Evolutionary conservation across 2,113 vertebrate genomes (phyloP).

Genomic region (Nothobranchius kuhntae): DNA sequence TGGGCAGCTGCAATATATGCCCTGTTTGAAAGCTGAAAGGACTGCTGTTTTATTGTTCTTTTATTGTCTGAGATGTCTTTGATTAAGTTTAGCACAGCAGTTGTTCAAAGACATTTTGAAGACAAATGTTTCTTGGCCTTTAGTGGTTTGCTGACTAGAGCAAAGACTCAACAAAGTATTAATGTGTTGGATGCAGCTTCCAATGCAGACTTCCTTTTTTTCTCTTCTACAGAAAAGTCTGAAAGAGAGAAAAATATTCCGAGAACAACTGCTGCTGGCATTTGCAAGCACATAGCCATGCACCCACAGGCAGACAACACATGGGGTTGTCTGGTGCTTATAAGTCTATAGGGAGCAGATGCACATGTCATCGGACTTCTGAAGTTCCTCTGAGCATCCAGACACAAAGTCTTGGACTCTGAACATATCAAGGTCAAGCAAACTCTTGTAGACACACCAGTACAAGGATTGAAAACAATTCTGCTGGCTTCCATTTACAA

Average conservation of each 20-base stretch:
- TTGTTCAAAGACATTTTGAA: constrained; percentile 53
- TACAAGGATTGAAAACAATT: not conserved
- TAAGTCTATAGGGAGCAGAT: constrained; percentile 42
- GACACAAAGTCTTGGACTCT: constrained; percentile 15
- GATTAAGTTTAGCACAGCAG: constrained; percentile 53
- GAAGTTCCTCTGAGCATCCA: constrained; percentile 18
- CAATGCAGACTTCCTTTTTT: constrained; percentile 33
- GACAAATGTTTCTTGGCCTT: constrained; percentile 55
- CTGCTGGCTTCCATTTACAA: not conserved
- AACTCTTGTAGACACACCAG: no score
- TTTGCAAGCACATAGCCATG: constrained; percentile 33
- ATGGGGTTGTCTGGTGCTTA: constrained; percentile 19
- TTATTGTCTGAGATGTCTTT: constrained; percentile 61
- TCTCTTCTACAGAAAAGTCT: constrained; percentile 30
- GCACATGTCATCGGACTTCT: constrained; percentile 26
- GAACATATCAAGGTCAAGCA: constrained; percentile 38
- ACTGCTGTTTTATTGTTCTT: constrained; percentile 58
- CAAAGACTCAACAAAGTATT: constrained; percentile 26
- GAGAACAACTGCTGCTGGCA: constrained; percentile 52
- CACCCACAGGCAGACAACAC: constrained; percentile 23
- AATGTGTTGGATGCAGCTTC: constrained; percentile 41
- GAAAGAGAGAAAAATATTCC: constrained; percentile 18
- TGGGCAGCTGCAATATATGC: constrained; percentile 41
- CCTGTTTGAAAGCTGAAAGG: constrained; percentile 39
- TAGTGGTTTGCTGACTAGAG: constrained; percentile 35